Percentiles rank a stretch among this genome's conserved stretches.
These are phyloP conservation scores for Steinernema hermaphroditum DNA, from an alignment of 2,888 invertebrate species.

Conservation along the genomic window DNA sequence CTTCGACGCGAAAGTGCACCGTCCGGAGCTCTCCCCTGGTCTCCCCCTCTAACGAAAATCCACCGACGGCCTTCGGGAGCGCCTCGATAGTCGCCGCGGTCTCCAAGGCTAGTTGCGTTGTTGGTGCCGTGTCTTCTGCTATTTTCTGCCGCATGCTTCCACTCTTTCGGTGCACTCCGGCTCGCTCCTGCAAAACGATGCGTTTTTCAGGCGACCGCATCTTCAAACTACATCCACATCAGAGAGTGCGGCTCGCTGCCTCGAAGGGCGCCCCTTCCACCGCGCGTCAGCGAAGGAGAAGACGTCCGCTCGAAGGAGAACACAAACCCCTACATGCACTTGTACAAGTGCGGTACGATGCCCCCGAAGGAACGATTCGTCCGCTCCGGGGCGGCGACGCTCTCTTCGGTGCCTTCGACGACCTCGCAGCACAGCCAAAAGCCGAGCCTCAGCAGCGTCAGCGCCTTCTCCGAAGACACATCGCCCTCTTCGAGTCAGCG, in stretches of 20 bases:
- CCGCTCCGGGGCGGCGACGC: not conserved
- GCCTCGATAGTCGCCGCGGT: not conserved
- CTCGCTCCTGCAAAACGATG: not conserved
- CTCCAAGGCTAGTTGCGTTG: slow-evolving; percentile 15
- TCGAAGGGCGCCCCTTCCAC: not conserved
- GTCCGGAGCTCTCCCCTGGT: slow-evolving; percentile 22
- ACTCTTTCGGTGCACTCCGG: not conserved
- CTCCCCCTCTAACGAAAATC: slow-evolving; percentile 10
- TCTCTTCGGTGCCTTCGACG: not conserved
- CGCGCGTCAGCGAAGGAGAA: not conserved
- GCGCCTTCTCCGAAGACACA: not conserved
- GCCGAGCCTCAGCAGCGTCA: slow-evolving; percentile 6
- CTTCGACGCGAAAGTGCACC: not conserved
- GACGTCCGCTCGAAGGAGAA: slow-evolving; percentile 1
- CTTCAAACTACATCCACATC: slow-evolving; percentile 19
- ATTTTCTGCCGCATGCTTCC: not conserved
- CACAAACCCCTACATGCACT: slow-evolving; percentile 9
- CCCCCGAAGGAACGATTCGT: not conserved
- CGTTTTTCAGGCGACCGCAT: not conserved
- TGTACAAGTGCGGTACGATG: not conserved
- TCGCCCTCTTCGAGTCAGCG: slow-evolving; percentile 20
- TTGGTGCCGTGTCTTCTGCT: not conserved
- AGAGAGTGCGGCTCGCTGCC: not conserved
- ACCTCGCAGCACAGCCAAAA: slow-evolving; percentile 19
- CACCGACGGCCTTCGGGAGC: slow-evolving; percentile 2